Base-by-base conservation (phyloP, 2,113 vertebrate species). In the Sialia sialis region DNA sequence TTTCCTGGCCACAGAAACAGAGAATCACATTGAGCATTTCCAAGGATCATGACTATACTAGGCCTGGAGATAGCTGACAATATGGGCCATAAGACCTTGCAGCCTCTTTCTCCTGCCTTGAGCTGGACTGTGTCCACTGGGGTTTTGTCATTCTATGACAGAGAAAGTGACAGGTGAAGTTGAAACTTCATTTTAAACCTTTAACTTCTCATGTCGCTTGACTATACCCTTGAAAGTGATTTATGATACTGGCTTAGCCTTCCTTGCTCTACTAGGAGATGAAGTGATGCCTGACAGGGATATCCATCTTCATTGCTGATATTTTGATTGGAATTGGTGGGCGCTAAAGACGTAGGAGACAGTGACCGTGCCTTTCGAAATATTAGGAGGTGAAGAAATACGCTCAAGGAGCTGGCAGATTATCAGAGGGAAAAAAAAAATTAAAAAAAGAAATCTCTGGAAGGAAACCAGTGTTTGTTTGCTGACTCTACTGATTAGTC, bases 351-450 rank as follows among this genome's bases (percentile, higher is more conserved):
- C 52, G 48, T 64, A 94, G 44, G 20, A 95, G 67, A 64, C 54
- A 46, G 54, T 59, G 66, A 73, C 0, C 0, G 7, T 89, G 67
- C 36, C 30, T 69, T 89, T 85, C 0, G 1, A 67, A 88, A 83
- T 76, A 93, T 93, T 79, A 74, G n/a, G 39, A 93, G 39, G 59
- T 81, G 82, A 94, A 80, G 67, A 94, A 94, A 83, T 66, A 39
- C 1, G 5, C 29, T 87, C 63, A 32, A 89, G 54, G 26, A 83
- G 41, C 12, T 73, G 51, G 44, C 46, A 85, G 41, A 85, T 82
- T 90, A 58, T 48, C 48, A 66, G 38, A 59, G 30, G n/a, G 20
- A 0, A 6, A 3, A 32, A 58, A 80, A 67, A 59, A 9, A 13
- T 8, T 8, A 9, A 10, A 43, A 78, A 68, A 62, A 54, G 19